Conservation (phyloP, 2,113 vertebrate genomes). For the Acanthochromis polyacanthus region DNA sequence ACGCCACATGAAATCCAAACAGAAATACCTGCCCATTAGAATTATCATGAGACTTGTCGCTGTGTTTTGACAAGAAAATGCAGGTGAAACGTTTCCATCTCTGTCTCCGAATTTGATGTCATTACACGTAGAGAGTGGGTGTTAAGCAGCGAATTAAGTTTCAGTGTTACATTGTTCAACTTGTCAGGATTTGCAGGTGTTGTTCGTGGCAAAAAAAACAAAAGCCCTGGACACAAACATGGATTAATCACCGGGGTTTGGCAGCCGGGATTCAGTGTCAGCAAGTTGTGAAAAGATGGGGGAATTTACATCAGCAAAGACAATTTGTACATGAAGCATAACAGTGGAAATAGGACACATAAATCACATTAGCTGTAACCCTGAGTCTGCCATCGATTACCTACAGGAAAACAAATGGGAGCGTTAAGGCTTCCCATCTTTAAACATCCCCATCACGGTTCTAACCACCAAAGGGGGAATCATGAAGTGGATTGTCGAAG, state of each 20-base stretch:
- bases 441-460: constrained; percentile 77
- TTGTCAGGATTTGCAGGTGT: constrained; percentile 66
- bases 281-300: constrained; percentile 75
- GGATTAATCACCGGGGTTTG: constrained; percentile 76
- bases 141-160: constrained; percentile 9
- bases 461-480: constrained; percentile 64
- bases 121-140: background rate
- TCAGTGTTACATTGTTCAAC: constrained; percentile 24
- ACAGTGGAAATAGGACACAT: constrained; percentile 85
- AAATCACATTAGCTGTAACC: constrained; percentile 86
- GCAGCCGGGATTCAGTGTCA: constrained; percentile 73
- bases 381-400: constrained; percentile 84
- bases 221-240: constrained; percentile 49
- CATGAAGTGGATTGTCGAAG: constrained; percentile 58
- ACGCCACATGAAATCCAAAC: constrained; percentile 12
- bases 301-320: constrained; percentile 85
- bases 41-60: background rate
- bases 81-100: background rate
- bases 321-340: constrained; percentile 86
- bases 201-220: background rate
- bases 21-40: constrained; percentile 26
- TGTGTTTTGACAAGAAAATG: background rate
- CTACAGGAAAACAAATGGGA: constrained; percentile 82
- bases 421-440: constrained; percentile 76
- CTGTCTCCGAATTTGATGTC: background rate